Conservation (phyloP, 2,113 vertebrate species). For the Lamprologus ornatipinnis region DNA sequence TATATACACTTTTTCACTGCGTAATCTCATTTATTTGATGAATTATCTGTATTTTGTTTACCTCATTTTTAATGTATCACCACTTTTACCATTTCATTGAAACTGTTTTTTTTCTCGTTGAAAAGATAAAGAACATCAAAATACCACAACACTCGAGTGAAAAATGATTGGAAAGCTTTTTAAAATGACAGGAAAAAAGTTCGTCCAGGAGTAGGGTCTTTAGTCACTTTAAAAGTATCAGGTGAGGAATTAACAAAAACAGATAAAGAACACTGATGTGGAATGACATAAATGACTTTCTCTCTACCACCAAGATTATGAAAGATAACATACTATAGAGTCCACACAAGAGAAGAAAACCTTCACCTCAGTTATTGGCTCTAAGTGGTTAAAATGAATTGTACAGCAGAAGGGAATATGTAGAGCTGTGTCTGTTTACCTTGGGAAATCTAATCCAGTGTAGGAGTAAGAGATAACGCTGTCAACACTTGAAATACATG, state of each 20-base stretch:
- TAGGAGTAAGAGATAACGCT: not conserved
- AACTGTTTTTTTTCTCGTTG: not conserved
- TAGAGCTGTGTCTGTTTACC: not conserved
- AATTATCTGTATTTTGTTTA: not conserved
- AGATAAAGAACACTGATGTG: not conserved
- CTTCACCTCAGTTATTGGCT: not conserved
- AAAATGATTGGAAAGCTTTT: not conserved
- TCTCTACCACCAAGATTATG: not conserved
- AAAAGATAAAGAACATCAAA: not conserved
- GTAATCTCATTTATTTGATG: not conserved
- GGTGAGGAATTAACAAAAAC: not conserved
- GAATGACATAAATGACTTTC: not conserved
- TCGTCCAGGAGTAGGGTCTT: not conserved
- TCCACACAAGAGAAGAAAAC: not conserved
- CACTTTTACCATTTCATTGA: not conserved
- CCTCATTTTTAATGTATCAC: not conserved
- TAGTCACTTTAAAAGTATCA: not conserved
- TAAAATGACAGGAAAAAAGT: not conserved
- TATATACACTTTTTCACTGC: not conserved
- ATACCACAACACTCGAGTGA: not conserved
- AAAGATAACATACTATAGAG: not conserved
- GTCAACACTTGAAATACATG: not conserved
- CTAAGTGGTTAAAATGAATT: not conserved
- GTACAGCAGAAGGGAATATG: not conserved
- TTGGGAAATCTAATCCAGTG: not conserved